Conservation (phyloP, 2,888 invertebrate species). For the Lordiphosa andalusiaca region DNA sequence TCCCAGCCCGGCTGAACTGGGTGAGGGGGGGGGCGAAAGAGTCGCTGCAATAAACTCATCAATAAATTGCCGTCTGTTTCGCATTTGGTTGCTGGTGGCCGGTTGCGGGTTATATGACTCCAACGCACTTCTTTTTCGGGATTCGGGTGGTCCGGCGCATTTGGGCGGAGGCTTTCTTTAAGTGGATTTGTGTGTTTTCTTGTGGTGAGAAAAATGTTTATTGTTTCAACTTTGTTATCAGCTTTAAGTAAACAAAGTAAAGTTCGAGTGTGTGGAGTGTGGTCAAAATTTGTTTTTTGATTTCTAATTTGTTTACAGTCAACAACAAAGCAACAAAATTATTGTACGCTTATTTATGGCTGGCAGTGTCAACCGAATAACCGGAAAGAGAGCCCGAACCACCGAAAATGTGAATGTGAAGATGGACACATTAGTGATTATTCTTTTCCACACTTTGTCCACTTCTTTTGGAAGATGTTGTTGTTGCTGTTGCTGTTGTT, state of each 20-base stretch:
- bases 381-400: constrained; percentile 48
- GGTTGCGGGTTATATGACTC: constrained; percentile 21
- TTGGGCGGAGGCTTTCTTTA: constrained; percentile 56
- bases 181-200: constrained; percentile 79
- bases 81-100: constrained; percentile 29
- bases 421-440: constrained; percentile 47
- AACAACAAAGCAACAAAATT: constrained; percentile 46
- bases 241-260: constrained; percentile 73
- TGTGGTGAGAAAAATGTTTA: constrained; percentile 78
- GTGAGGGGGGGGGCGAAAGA: too few relatives aligned
- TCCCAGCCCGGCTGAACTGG: constrained; percentile 37
- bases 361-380: constrained; percentile 57
- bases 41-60: constrained; percentile 78
- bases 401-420: constrained; percentile 13
- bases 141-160: constrained; percentile 45
- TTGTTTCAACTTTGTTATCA: constrained; percentile 80
- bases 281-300: constrained; percentile 65
- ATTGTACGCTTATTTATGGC: constrained; percentile 65
- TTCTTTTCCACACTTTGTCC: constrained; percentile 45
- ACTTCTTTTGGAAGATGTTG: constrained; percentile 2
- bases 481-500: constrained; percentile 1
- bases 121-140: constrained; percentile 15
- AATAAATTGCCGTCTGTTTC: constrained; percentile 77
- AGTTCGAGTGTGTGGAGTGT: constrained; percentile 23
- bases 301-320: constrained; percentile 75